phyloP scores from a whole-genome alignment of 1,140 invertebrate species.

The Laodelphax striatellus region DNA sequence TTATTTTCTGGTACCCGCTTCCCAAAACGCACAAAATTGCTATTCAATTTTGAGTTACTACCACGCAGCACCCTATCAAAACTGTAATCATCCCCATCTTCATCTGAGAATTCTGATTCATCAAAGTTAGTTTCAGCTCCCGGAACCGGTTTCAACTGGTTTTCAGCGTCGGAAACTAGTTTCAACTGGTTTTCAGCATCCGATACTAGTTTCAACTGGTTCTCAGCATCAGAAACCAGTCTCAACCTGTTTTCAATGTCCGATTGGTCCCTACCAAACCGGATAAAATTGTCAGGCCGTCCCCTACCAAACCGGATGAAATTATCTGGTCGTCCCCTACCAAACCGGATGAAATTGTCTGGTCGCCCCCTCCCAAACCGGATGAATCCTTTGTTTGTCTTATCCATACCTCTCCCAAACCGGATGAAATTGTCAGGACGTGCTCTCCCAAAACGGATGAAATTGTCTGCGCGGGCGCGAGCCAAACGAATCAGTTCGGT shows the following conservation, averaged over 20 bases:
- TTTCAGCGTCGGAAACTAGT: too few relatives aligned
- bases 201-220: too few relatives aligned
- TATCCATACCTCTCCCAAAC: constrained; percentile 11
- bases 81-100: neutral
- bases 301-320: constrained; percentile 1
- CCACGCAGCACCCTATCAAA: neutral
- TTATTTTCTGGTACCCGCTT: neutral
- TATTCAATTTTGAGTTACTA: neutral
- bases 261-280: constrained; percentile 4
- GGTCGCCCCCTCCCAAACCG: constrained; percentile 12
- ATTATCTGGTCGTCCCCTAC: neutral
- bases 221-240: too few relatives aligned
- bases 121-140: neutral
- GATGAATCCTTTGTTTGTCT: constrained; percentile 17
- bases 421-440: neutral
- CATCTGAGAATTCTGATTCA: neutral
- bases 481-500: neutral
- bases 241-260: too few relatives aligned
- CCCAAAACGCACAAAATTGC: constrained; percentile 13
- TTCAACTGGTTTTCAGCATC: too few relatives aligned
- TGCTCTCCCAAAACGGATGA: constrained; percentile 21
- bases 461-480: constrained; percentile 18
- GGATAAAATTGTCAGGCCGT: constrained; percentile 1
- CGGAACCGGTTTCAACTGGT: too few relatives aligned
- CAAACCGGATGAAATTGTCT: constrained; percentile 6